These are phyloP conservation scores for Lepidochitona cinerea DNA, from an alignment of 2,888 invertebrate genomes.

Conservation along the genomic window DNA sequence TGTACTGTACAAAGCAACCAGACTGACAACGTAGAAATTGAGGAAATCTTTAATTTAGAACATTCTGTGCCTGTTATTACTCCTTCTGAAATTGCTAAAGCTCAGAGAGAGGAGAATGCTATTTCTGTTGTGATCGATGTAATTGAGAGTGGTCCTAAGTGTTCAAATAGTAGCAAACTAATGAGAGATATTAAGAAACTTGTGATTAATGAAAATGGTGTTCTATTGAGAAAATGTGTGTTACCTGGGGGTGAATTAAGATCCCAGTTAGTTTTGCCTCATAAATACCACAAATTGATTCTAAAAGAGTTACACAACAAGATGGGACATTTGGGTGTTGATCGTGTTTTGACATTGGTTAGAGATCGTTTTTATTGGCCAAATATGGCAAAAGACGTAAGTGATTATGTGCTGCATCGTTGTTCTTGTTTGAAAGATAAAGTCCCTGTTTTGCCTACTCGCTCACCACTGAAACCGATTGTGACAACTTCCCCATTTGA, in stretches of 20 bases:
- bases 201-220: not conserved
- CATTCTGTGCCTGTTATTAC: not conserved
- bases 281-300: not conserved
- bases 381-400: slow-evolving; percentile 12
- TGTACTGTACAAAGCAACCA: too few species aligned
- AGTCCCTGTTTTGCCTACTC: not conserved
- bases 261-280: slow-evolving; percentile 9
- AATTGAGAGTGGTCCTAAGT: not conserved
- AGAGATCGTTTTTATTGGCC: slow-evolving; percentile 12
- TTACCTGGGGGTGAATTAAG: not conserved
- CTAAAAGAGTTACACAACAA: slow-evolving; percentile 16
- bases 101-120: not conserved
- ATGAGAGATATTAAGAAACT: not conserved
- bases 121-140: not conserved
- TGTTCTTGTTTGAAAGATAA: slow-evolving; percentile 16
- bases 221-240: not conserved
- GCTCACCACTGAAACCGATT: not conserved
- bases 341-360: slow-evolving; percentile 10
- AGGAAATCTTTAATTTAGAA: not conserved
- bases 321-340: slow-evolving; percentile 21
- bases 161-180: not conserved
- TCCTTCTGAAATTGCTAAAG: not conserved
- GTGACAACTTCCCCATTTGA: not conserved
- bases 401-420: slow-evolving; percentile 1
- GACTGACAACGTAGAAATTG: too few species aligned